phyloP scores from a whole-genome alignment of 2,113 vertebrate genomes.

The Albula glossodonta region DNA sequence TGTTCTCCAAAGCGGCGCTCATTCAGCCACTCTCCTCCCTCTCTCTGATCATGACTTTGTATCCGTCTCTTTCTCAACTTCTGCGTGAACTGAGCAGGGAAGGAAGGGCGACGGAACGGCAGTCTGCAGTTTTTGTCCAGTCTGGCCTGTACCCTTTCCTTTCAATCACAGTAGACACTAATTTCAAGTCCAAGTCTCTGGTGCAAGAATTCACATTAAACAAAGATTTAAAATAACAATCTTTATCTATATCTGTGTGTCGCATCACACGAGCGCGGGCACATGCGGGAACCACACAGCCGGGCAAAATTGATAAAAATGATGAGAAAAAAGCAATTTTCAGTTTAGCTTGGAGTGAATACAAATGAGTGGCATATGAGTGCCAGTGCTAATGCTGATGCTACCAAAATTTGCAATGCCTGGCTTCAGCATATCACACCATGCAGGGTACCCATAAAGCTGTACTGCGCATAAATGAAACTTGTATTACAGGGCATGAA shows the following conservation, averaged over 20 bases:
- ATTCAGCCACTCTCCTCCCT: background rate
- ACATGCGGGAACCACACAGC: no score
- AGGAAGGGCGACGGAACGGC: no score
- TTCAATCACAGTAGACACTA: background rate
- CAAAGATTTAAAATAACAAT: background rate
- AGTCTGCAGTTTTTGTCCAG: background rate
- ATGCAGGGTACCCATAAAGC: no score
- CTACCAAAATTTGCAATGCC: background rate
- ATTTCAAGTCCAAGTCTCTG: no score
- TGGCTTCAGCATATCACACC: no score
- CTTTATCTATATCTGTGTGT: background rate
- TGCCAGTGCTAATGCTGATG: background rate
- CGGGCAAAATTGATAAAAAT: background rate
- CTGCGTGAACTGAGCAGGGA: background rate
- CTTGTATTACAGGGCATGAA: no score
- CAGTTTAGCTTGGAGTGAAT: background rate
- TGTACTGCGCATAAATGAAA: no score
- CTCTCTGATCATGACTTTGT: background rate
- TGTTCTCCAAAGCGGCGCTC: background rate
- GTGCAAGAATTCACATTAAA: background rate
- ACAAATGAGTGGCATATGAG: background rate
- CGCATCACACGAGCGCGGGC: background rate
- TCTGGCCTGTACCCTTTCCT: background rate
- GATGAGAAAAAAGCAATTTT: no score
- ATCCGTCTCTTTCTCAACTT: background rate